phyloP scores from a whole-genome alignment of 1,140 invertebrate species.

The Tetramorium alpestre region DNA sequence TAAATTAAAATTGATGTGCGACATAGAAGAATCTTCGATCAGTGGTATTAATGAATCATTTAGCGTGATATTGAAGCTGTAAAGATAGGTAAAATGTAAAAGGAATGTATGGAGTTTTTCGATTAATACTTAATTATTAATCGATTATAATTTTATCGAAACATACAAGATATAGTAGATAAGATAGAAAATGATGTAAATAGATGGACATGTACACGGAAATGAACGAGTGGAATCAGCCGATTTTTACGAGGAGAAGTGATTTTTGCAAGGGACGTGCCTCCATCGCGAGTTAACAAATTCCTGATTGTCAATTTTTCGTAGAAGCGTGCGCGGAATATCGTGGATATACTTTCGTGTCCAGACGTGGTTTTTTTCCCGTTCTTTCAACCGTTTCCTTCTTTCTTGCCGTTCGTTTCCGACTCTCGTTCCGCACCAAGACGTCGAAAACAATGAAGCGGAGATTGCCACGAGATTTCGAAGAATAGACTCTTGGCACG shows the following conservation, averaged over 20 bases:
- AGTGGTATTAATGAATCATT: not conserved
- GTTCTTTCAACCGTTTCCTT: conserved; percentile 33
- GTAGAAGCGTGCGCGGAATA: conserved; percentile 65
- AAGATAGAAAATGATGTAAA: not conserved
- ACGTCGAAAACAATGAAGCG: conserved; percentile 48
- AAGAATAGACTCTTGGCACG: conserved; percentile 57
- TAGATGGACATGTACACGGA: not conserved
- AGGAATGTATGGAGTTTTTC: not conserved
- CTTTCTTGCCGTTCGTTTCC: conserved; percentile 40
- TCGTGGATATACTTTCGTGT: conserved; percentile 64
- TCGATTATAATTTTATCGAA: not conserved
- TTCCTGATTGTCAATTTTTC: conserved; percentile 70
- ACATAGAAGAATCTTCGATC: not conserved
- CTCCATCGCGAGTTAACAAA: conserved; percentile 59
- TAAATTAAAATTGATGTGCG: not conserved
- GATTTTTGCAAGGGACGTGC: conserved; percentile 29
- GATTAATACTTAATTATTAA: not conserved
- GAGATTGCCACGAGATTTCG: conserved; percentile 59
- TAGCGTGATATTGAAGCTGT: not conserved
- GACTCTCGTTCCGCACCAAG: conserved; percentile 19
- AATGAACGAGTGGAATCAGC: not conserved
- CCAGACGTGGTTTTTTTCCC: conserved; percentile 56
- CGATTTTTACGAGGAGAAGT: not conserved
- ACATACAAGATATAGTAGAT: not conserved
- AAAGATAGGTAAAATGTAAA: not conserved